Percentiles rank a stretch among this genome's conserved stretches.
These are phyloP conservation scores for Monochamus saltuarius DNA, from an alignment of 1,140 invertebrate genomes.

Conservation along the genomic window DNA sequence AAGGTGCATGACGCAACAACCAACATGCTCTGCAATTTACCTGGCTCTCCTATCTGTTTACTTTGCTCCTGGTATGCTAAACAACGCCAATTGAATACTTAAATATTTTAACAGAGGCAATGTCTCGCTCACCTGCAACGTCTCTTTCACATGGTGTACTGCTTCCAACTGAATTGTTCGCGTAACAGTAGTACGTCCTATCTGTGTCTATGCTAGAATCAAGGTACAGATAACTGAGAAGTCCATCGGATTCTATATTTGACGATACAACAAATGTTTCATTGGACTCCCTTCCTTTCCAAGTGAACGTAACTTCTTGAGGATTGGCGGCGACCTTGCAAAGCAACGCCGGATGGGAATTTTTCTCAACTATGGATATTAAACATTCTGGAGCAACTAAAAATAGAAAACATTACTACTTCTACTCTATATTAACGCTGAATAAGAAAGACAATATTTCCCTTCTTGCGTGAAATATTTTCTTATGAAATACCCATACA, in stretches of 20 bases:
- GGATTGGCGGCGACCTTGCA: conserved; percentile 83
- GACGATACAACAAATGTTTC: conserved; percentile 63
- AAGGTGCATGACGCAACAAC: conserved; percentile 16
- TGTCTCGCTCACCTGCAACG: conserved; percentile 65
- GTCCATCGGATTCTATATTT: conserved; percentile 52
- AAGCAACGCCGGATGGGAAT: conserved; percentile 73
- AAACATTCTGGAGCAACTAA: conserved; percentile 82
- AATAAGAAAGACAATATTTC: too few relatives aligned
- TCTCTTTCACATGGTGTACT: conserved; percentile 74
- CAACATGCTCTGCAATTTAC: conserved; percentile 36
- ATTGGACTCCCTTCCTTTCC: conserved; percentile 82
- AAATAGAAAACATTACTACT: conserved; percentile 42
- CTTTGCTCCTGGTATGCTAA: conserved; percentile 55
- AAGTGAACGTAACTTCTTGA: conserved; percentile 75
- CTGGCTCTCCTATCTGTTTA: conserved; percentile 56
- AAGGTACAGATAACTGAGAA: conserved; percentile 67
- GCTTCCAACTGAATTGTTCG: conserved; percentile 78
- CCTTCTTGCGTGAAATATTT: too few relatives aligned
- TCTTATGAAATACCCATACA: too few relatives aligned
- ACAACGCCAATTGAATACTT: conserved; percentile 53
- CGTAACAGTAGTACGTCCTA: conserved; percentile 80
- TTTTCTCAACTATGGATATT: conserved; percentile 69
- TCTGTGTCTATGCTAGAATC: conserved; percentile 65
- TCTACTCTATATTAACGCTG: too few relatives aligned
- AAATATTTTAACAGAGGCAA: conserved; percentile 21